These are phyloP conservation scores for Myopa tessellatipennis DNA, from an alignment of 2,888 invertebrate genomes.

Conservation along the genomic window DNA sequence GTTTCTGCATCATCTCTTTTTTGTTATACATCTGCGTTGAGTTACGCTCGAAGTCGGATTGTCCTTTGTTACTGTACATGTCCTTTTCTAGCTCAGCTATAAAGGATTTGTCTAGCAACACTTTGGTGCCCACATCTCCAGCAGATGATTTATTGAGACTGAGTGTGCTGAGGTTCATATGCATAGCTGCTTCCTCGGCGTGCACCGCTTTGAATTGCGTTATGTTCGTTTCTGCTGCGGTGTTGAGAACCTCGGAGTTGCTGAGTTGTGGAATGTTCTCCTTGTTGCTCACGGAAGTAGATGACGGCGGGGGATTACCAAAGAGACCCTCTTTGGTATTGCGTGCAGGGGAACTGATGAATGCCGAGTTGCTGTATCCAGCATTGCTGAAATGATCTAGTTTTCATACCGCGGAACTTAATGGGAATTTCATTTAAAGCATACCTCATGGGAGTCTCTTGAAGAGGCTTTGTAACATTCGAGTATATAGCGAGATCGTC, in stretches of 20 bases:
- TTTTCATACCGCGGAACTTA: constrained; percentile 41
- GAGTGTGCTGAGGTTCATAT: constrained; percentile 59
- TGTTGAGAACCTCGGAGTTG: constrained; percentile 23
- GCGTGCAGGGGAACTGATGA: constrained; percentile 55
- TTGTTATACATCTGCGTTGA: constrained; percentile 62
- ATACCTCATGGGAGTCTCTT: constrained; percentile 47
- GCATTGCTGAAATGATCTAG: constrained; percentile 27
- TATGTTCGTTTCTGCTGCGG: constrained; percentile 5
- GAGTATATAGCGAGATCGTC: constrained; percentile 54
- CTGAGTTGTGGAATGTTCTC: constrained; percentile 59
- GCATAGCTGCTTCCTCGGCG: constrained; percentile 55
- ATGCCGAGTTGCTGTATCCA: constrained; percentile 38
- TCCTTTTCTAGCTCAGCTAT: constrained; percentile 76
- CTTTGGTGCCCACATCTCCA: constrained; percentile 57
- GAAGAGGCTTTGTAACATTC: constrained; percentile 53
- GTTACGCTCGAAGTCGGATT: constrained; percentile 66
- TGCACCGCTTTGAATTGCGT: constrained; percentile 32
- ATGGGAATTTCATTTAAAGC: constrained; percentile 24
- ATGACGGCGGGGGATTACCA: constrained; percentile 36
- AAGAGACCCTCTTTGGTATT: constrained; percentile 55
- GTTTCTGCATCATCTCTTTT: constrained; percentile 63
- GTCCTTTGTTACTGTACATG: constrained; percentile 66
- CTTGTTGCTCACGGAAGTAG: constrained; percentile 52
- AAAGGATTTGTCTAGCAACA: constrained; percentile 72
- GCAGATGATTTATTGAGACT: constrained; percentile 53